Base-by-base conservation (phyloP, 2,888 invertebrate species). In the Rhagonycha fulva region DNA sequence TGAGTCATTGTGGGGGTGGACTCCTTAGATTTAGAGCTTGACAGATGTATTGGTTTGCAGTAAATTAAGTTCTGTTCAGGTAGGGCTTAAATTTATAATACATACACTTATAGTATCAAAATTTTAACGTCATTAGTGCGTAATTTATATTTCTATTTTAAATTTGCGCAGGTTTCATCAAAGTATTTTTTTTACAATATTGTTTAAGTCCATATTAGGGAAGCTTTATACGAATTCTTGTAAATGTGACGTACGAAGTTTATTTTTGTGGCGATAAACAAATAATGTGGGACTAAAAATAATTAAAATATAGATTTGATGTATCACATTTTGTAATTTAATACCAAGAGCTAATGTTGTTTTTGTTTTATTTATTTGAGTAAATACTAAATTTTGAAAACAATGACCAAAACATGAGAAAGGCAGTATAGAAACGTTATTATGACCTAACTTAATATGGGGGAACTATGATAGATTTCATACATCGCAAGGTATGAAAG, bases 1-100 rank as follows among this genome's bases (percentile, higher is more conserved):
- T 82, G 82, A 82, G 74, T 82, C 82, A 82, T 81, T 81, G 81
- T 80, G 82, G 80, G 82, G 81, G 81, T 81, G 80, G 82, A 76
- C 76, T 80, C 47, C 77, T 79, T 80, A 76, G 78, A 80, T 80
- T 79, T 79, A 79, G 80, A 78, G 71, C 78, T 80, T 79, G 80
- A 81, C 81, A 81, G 81, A 81, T 81, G 81, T 81, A 80, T 81
- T 80, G 81, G 78, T 76, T 78, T 76, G 76, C 78, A 78, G 78
- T 79, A 81, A 81, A 81, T 80, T 81, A 79, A 76, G 76, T 72
- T 79, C 70, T 72, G 78, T 72, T 78, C 80, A 80, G 80, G 80
- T 80, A 80, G 74, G 23, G 72, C 74, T 72, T 74, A 72, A 77
- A 69, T 71, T 66, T 68, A 72, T 74, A 69, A 77, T 74, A 71